Percentiles rank a stretch among this genome's conserved stretches.
phyloP scores from a whole-genome alignment of 23 tunicate genomes.

The Ascidia mentula region DNA sequence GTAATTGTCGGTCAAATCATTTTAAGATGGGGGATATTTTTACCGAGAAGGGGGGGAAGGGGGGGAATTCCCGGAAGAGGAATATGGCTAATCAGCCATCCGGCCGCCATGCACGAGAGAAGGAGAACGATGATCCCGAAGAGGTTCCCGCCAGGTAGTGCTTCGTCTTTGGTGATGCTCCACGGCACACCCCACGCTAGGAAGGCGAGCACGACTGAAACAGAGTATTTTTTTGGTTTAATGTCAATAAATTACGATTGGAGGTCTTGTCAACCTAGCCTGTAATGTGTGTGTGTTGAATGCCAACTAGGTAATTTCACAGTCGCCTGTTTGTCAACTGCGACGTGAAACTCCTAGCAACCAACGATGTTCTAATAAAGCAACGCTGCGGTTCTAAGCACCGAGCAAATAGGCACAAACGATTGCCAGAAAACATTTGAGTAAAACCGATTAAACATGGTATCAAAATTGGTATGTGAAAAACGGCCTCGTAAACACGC shows the following conservation, averaged over 20 bases:
- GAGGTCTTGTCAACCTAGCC: too few relatives aligned
- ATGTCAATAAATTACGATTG: too few relatives aligned
- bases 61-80: conserved; percentile 45
- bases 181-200: conserved; percentile 52
- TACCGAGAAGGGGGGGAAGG: conserved; percentile 45
- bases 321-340: background rate
- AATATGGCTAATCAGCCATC: conserved; percentile 20
- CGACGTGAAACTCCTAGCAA: background rate
- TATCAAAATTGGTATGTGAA: background rate
- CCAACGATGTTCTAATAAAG: background rate
- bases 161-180: conserved; percentile 18
- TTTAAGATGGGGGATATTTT: background rate
- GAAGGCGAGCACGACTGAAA: conserved; percentile 21
- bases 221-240: too few relatives aligned
- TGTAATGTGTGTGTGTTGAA: background rate
- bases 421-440: background rate
- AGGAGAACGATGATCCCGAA: conserved; percentile 33
- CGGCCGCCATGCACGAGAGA: conserved; percentile 14
- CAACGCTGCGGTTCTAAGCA: background rate
- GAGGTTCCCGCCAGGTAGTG: conserved; percentile 46
- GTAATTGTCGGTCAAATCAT: too few relatives aligned
- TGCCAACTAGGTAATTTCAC: background rate
- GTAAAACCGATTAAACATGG: background rate
- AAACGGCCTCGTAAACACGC: background rate
- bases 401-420: background rate